Base-by-base conservation (phyloP, 2,797 vertebrate species). In the Syngnathus rostellatus region DNA sequence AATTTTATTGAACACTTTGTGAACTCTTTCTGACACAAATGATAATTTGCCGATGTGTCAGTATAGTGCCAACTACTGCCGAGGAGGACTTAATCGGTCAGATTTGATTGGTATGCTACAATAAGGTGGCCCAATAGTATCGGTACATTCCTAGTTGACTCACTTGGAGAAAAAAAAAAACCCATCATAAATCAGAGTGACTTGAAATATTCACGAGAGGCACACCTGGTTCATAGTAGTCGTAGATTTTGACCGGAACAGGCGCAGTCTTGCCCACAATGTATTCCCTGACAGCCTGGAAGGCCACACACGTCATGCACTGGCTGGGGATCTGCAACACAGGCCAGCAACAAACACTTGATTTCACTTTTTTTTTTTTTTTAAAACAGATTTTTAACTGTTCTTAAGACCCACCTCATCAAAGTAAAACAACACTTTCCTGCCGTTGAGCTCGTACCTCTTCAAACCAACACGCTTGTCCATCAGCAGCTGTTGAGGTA, bases 181-280 rank as follows among this genome's bases (percentile, higher is more conserved):
- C 6, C n/a, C 4, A 21, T 68, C 68, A 72, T 81, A 77, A 80
- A 83, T 82, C 72, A 77, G 46, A 57, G 55, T 25, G 59, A 72
- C 64, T 72, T 66, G 14, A 77, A 79, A 80, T 83, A 73, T 68
- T 76, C 69, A 78, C 83, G 68, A 72, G 70, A 82, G 67, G 70
- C 87, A 78, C 84, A 98, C 95, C 94, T 89, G 94, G 94, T 87
- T 97, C 94, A 0, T 97, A 97, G 89, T 95, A 98, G 84, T 97
- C 94, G 0, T 96, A 97, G 68, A 97, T 92, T 64, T 93, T 94
- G 84, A 96, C 91, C 0, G 94, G 94, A 76, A 95, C 92, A 2
- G 95, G 94, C 2, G 95, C 94, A 0, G 94, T 97, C 88, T 96
- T 95, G 81, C 95, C 95, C 66, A 98, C 94, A 11, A 96, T 92